Base-by-base conservation (phyloP, 2,113 vertebrate species). In the Tapirus terrestris region DNA sequence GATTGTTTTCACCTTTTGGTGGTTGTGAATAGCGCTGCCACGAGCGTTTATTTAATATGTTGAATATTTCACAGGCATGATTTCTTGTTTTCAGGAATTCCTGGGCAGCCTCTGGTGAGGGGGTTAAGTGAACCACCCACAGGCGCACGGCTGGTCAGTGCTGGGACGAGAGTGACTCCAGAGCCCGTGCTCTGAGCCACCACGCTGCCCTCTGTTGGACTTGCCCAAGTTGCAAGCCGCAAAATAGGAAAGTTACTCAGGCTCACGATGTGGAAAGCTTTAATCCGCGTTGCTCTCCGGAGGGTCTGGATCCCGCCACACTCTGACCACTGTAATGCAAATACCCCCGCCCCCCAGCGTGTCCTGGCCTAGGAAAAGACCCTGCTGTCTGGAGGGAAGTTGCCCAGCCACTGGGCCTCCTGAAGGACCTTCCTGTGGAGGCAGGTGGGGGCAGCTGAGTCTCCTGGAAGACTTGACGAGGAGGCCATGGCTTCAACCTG, bases 81-180 rank as follows among this genome's bases (percentile, higher is more conserved):
- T 39, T 39, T 39, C 51, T 5, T 16, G 60, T 53, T 58, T 77
- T 9, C 45, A 36, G 68, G 29, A n/a, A 12, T 10, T 85, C 43
- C 39, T 0, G 0, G 58, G 63, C 1, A 20, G 61, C 18, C 68
- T 23, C 58, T 1, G 1, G 18, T 10, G 17, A 23, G 58, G 29
- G 25, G 12, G 25, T 23, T 36, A 21, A 7, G 21, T 1, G 51
- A 27, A 17, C 14, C 0, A 17, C 16, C 13, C 39, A 5, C 27
- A 0, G 48, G 51, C 4, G 25, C 1, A 6, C 6, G 0, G 10
- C 79, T n/a, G 33, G 3, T 23, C n/a, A 20, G n/a, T 0, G 3
- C 23, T 5, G 27, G 36, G 4, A 36, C 4, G 36, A 45, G 60
- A n/a, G 6, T 14, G 10, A 63, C 45, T 6, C 31, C n/a, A 23